Base-by-base conservation (phyloP, 1,140 invertebrate species). In the Saccostrea echinata region DNA sequence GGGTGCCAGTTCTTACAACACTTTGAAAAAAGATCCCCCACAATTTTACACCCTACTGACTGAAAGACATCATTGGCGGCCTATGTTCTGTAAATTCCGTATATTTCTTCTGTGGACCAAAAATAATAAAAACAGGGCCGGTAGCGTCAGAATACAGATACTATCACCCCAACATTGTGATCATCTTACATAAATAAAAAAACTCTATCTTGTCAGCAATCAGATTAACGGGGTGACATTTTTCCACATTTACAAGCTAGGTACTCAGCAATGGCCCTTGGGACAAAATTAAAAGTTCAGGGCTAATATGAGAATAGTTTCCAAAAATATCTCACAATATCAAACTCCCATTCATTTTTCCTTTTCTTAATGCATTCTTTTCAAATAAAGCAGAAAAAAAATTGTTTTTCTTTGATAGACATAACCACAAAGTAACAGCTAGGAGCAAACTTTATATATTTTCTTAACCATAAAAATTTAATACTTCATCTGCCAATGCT, bases 1-100 rank as follows among this genome's bases (percentile, higher is more conserved):
- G 68, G 68, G 68, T 76, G 68, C 68, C 30, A 76, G 27, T 30
- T 76, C 68, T 76, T 76, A 33, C 68, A 76, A 33, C 68, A 76
- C 27, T 76, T 71, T 71, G 68, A 71, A 71, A 71, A 71, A 16
- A 33, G 68, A 71, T 71, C 68, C 16, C 55, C 68, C 68, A 76
- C 9, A 76, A 76, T 76, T 76, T 76, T 76, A 76, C 68, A 35
- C 68, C 30, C 13, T 35, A 13, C 68, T 13, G 24, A 18, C 30
- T 30, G 30, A 76, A 76, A 33, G 68, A 33, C 68, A 76, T 76
- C 27, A 24, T 27, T 76, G 68, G 68, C 68, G 68, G 68, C 13
- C 68, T 76, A 3, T 76, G 24, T 30, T 30, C 68, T 61, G n/a
- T 21, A 61, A 61, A 61, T 61, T 61, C n/a, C 27, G 33, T 30